These are phyloP conservation scores for Eupithecia abbreviata DNA, from an alignment of 2,888 invertebrate species.

Conservation along the genomic window DNA sequence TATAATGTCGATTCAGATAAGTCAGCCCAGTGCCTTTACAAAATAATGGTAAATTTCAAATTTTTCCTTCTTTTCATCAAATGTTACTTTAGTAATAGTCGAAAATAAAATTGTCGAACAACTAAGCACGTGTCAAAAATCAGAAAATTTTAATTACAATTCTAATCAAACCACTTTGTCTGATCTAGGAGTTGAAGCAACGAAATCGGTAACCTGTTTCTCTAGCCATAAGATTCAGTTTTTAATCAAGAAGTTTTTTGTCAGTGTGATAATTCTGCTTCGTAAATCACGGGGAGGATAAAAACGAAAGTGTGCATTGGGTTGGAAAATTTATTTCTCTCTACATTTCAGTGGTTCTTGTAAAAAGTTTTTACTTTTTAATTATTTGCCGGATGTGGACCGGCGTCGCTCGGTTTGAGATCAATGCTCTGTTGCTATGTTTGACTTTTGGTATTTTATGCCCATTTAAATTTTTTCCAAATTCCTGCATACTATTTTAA, in stretches of 20 bases:
- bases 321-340: conserved; percentile 77
- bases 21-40: not conserved
- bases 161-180: conserved; percentile 6
- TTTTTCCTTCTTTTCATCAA: not conserved
- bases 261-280: conserved; percentile 23
- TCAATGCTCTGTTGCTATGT: conserved; percentile 60
- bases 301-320: conserved; percentile 75
- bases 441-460: conserved; percentile 58
- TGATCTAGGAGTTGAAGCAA: not conserved
- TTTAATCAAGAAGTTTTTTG: conserved; percentile 5
- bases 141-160: conserved; percentile 33
- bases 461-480: conserved; percentile 18
- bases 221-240: conserved; percentile 22
- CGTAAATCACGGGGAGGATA: conserved; percentile 72
- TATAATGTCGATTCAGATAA: not conserved
- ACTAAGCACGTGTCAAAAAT: conserved; percentile 20
- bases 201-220: conserved; percentile 14
- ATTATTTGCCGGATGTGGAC: conserved; percentile 77
- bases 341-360: conserved; percentile 73
- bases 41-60: not conserved
- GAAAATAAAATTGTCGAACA: not conserved
- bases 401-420: conserved; percentile 62
- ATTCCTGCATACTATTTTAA: conserved; percentile 28
- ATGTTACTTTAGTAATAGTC: not conserved
- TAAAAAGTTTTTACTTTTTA: conserved; percentile 77